Conservation (phyloP, 2,113 vertebrate species). For the Clarias gariepinus region DNA sequence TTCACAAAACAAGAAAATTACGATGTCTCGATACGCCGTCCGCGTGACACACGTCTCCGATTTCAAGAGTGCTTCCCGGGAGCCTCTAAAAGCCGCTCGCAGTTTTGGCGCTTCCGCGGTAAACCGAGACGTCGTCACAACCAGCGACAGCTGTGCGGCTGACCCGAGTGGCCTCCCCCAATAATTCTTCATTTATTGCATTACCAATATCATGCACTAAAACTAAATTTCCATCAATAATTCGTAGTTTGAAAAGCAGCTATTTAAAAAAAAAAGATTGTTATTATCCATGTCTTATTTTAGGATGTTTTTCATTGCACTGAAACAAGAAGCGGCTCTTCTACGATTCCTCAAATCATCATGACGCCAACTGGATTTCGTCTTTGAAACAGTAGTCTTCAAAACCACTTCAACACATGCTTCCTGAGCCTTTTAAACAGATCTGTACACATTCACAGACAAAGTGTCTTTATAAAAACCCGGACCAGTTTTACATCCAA, state of each 20-base stretch:
- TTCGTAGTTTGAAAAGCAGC: not conserved
- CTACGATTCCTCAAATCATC: not conserved
- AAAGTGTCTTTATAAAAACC: not conserved
- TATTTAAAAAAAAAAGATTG: too few species aligned
- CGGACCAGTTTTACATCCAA: not conserved
- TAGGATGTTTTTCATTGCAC: not conserved
- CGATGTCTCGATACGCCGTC: not conserved
- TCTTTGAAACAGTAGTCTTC: not conserved
- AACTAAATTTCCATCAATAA: not conserved
- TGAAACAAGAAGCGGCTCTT: not conserved
- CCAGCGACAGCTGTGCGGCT: not conserved
- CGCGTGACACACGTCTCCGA: slow-evolving; percentile 18
- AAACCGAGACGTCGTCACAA: not conserved
- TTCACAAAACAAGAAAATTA: not conserved
- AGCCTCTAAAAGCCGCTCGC: not conserved
- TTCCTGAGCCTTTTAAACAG: not conserved
- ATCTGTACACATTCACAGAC: not conserved
- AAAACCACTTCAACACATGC: not conserved
- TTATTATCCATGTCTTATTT: not conserved
- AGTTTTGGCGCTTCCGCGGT: not conserved
- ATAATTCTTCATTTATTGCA: not conserved
- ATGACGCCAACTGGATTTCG: not conserved
- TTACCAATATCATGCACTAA: too few species aligned
- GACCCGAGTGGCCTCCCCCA: not conserved
- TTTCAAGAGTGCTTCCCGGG: not conserved